phyloP scores from a whole-genome alignment of 2,797 vertebrate genomes.

The Amniataba percoides region DNA sequence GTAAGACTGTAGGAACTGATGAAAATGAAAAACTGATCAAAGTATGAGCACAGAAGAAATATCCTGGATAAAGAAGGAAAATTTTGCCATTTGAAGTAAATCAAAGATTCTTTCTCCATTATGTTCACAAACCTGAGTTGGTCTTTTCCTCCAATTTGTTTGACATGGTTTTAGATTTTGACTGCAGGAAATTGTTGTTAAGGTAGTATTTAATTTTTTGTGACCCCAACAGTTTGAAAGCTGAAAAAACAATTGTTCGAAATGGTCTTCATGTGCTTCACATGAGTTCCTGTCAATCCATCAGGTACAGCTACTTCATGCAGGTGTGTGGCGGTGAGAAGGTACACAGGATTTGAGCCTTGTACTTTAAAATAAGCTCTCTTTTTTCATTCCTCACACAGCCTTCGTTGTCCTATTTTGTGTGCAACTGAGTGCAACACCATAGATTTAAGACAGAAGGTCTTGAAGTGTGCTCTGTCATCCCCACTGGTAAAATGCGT shows the following conservation, averaged over 20 bases:
- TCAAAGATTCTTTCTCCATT: neutral
- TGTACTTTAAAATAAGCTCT: neutral
- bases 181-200: neutral
- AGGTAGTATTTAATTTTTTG: neutral
- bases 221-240: too few species aligned
- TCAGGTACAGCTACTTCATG: neutral
- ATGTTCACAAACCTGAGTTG: neutral
- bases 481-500: slow-evolving; percentile 1
- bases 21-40: neutral
- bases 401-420: neutral
- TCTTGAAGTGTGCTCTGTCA: neutral
- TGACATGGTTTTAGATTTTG: neutral
- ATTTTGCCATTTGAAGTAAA: neutral
- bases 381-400: neutral
- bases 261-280: neutral
- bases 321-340: neutral
- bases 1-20: neutral
- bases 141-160: too few species aligned
- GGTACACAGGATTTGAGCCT: neutral
- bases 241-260: too few species aligned
- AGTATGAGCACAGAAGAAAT: neutral
- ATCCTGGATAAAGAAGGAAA: neutral
- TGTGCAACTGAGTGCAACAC: neutral
- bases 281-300: neutral
- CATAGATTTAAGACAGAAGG: slow-evolving; percentile 2